Evolutionary conservation across 2,797 vertebrate species (phyloP).

Genomic region (Cirrhinus molitorella): DNA sequence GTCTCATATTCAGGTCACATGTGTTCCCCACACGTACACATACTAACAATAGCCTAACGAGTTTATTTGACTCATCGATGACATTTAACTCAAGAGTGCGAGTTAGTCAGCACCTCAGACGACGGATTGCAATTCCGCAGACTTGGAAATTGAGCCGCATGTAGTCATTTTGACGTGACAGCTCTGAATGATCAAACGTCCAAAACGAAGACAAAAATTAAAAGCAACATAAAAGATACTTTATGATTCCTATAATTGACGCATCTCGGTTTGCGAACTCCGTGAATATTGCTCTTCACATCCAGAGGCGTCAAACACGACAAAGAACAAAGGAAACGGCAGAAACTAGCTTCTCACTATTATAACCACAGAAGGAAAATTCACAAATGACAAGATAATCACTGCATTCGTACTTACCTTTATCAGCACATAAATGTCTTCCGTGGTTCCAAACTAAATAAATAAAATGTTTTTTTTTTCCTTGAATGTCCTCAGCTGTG

Average conservation of each 20-base stretch:
- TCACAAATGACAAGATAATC: constrained; percentile 85
- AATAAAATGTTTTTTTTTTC: constrained; percentile 77
- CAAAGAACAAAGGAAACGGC: constrained; percentile 80
- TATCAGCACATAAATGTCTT: constrained; percentile 77
- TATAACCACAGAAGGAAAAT: constrained; percentile 55
- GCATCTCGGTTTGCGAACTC: constrained; percentile 40
- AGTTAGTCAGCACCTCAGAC: constrained; percentile 34
- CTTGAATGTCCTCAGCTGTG: constrained; percentile 76
- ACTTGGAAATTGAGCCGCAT: neutral
- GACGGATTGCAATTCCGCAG: neutral
- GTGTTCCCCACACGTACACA: constrained; percentile 2
- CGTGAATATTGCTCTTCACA: constrained; percentile 55
- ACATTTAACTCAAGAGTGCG: constrained; percentile 28
- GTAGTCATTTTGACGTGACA: constrained; percentile 51
- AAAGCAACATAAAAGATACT: constrained; percentile 42
- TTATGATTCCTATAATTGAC: constrained; percentile 55
- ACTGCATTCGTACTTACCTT: constrained; percentile 85
- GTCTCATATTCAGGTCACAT: constrained; percentile 2
- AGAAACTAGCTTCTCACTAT: constrained; percentile 66
- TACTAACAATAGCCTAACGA: constrained; percentile 19
- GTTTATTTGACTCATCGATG: constrained; percentile 30
- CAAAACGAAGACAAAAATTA: neutral
- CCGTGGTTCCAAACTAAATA: constrained; percentile 81
- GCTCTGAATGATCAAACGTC: constrained; percentile 60
- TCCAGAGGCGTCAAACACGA: constrained; percentile 82